A percentile compares a stretch with the other conserved stretches of the same genome.
phyloP scores from a whole-genome alignment of 2,888 invertebrate genomes.

The Strigamia crassipes region DNA sequence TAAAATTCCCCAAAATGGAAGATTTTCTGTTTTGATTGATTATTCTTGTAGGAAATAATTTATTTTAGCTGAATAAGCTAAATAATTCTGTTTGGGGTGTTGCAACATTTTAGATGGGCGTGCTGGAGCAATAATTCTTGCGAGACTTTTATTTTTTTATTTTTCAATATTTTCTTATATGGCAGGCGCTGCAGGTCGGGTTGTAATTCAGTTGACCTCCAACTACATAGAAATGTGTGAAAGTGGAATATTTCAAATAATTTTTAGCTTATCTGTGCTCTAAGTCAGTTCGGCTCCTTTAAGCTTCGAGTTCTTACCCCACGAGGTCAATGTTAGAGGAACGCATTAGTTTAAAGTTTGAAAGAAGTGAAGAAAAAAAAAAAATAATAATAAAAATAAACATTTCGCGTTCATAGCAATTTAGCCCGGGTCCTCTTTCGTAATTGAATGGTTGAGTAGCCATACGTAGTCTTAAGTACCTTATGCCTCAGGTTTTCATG shows the following conservation, averaged over 20 bases:
- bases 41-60: no score
- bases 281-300: constrained; percentile 5
- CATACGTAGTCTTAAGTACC: background rate
- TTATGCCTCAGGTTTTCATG: no score
- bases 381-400: background rate
- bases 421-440: background rate
- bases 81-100: no score
- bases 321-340: background rate
- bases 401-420: background rate
- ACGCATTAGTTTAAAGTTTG: background rate
- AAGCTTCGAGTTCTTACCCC: background rate
- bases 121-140: background rate
- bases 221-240: background rate
- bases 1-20: no score
- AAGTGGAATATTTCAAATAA: constrained; percentile 12
- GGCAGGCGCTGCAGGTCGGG: background rate
- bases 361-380: background rate
- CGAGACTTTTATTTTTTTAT: background rate
- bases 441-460: background rate
- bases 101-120: no score
- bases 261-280: background rate
- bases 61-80: no score
- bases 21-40: no score
- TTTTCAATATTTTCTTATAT: background rate
- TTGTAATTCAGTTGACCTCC: background rate